Conservation (phyloP, 2,888 invertebrate genomes). For the Idaea dimidiata region DNA sequence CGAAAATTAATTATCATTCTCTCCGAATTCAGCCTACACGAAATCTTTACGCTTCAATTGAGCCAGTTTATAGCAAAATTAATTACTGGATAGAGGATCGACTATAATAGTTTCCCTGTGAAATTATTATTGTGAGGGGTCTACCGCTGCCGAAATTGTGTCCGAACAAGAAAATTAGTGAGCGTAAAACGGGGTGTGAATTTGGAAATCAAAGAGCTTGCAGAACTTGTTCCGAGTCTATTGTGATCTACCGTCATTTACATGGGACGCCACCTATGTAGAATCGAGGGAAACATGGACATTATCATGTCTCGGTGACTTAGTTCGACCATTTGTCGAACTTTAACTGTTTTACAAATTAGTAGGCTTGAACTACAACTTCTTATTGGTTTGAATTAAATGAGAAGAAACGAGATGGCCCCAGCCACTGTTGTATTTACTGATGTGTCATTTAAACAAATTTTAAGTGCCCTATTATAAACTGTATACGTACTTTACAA, state of each 20-base stretch:
- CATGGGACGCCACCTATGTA: constrained; percentile 71
- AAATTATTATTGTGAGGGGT: constrained; percentile 78
- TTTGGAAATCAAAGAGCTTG: constrained; percentile 75
- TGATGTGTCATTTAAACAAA: too few relatives aligned
- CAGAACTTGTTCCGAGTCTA: constrained; percentile 64
- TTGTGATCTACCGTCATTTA: constrained; percentile 73
- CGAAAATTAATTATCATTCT: constrained; percentile 69
- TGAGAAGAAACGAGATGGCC: too few relatives aligned
- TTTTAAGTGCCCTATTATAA: too few relatives aligned
- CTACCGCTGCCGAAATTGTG: constrained; percentile 68
- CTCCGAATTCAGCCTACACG: constrained; percentile 70
- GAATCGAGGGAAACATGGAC: constrained; percentile 37
- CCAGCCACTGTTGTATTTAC: too few relatives aligned
- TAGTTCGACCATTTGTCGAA: constrained; percentile 12
- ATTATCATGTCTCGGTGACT: constrained; percentile 19
- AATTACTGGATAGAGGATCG: constrained; percentile 78
- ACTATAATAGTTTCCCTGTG: constrained; percentile 77
- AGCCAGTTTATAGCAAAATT: constrained; percentile 77
- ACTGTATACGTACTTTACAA: too few relatives aligned
- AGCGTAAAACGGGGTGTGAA: constrained; percentile 80
- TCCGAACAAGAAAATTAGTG: constrained; percentile 81
- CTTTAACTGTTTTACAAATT: background rate
- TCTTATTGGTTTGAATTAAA: too few relatives aligned
- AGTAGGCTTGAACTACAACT: background rate
- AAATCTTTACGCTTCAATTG: constrained; percentile 79